phyloP scores from a whole-genome alignment of 53 echinoderm and acorn worm genomes.

The Patiria pectinifera region DNA sequence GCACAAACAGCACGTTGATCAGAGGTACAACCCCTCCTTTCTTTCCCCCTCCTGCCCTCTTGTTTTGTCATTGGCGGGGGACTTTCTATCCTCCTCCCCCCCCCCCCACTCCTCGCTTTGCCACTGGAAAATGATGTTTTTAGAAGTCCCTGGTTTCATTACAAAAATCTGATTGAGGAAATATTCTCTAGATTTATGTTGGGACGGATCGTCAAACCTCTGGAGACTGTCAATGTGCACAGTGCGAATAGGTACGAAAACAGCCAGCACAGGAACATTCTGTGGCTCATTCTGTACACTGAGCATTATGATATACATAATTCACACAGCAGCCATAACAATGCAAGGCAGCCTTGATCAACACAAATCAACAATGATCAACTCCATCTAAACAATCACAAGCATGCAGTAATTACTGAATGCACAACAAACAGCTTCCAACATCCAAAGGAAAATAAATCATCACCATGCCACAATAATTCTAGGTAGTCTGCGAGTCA shows the following conservation, averaged over 20 bases:
- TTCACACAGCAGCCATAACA: background rate
- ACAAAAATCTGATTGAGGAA: background rate
- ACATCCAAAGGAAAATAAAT: background rate
- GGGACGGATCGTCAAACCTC: background rate
- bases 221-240: slow-evolving; percentile 1
- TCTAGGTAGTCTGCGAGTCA: too few relatives aligned
- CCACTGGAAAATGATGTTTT: too few relatives aligned
- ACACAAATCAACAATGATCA: slow-evolving; percentile 10
- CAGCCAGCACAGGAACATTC: background rate
- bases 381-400: slow-evolving; percentile 1
- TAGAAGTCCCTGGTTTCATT: background rate
- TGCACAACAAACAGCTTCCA: background rate
- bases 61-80: too few relatives aligned
- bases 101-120: too few relatives aligned
- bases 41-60: too few relatives aligned
- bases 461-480: background rate
- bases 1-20: too few relatives aligned
- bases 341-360: background rate
- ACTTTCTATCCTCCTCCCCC: too few relatives aligned
- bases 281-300: background rate
- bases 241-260: background rate
- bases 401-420: slow-evolving; percentile 6
- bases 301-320: background rate
- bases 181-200: background rate
- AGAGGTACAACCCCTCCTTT: too few relatives aligned